phyloP scores from a whole-genome alignment of 2,797 vertebrate genomes.

The Gallinago solitaria region DNA sequence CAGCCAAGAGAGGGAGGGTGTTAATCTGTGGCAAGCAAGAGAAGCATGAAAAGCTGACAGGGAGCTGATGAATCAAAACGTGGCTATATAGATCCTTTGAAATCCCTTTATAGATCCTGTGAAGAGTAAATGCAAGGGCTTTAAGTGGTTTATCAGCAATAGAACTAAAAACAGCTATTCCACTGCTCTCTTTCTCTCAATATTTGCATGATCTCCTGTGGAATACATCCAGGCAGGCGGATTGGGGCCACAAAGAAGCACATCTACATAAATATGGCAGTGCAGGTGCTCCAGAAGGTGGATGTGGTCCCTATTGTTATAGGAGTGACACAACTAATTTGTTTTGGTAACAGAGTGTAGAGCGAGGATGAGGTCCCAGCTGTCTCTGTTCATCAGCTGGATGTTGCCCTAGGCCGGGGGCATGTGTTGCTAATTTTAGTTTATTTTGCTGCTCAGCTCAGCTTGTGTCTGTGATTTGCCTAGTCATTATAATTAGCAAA shows the following conservation, averaged over 20 bases:
- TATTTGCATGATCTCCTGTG: background rate
- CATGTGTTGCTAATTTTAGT: conserved; percentile 59
- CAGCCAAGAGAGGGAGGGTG: background rate
- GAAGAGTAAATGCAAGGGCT: background rate
- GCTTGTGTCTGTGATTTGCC: conserved; percentile 39
- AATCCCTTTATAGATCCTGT: conserved; percentile 10
- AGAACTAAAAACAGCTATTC: background rate
- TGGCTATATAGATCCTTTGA: background rate
- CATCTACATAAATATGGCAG: background rate
- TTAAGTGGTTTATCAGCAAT: background rate
- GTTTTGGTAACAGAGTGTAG: conserved; percentile 5
- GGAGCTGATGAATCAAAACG: conserved; percentile 20
- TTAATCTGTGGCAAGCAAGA: conserved; percentile 19
- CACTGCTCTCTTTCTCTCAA: background rate
- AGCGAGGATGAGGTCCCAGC: conserved; percentile 28
- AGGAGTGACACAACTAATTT: background rate
- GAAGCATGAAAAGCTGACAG: background rate
- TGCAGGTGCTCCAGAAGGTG: background rate
- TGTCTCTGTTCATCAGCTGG: conserved; percentile 51
- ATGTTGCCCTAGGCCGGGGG: conserved; percentile 43
- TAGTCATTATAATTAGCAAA: conserved; percentile 50
- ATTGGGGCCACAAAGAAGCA: background rate
- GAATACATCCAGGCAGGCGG: background rate
- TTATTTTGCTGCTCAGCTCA: conserved; percentile 25
- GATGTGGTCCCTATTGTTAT: background rate